Conservation (phyloP, 2,797 vertebrate genomes). For the Acrossocheilus fasciatus region DNA sequence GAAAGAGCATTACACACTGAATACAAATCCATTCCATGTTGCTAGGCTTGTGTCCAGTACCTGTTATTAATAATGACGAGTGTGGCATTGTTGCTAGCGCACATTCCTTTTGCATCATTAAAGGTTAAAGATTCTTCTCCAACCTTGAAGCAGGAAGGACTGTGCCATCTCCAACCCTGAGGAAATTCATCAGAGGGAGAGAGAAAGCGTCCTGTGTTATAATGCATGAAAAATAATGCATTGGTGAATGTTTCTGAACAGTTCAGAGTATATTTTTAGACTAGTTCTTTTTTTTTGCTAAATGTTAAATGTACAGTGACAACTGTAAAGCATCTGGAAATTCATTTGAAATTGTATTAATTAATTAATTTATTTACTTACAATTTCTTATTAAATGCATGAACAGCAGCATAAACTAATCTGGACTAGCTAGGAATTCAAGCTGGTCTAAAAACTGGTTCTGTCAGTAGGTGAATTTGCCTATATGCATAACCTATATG, state of each 20-base stretch:
- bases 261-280: background rate
- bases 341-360: background rate
- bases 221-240: background rate
- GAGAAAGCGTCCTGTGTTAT: background rate
- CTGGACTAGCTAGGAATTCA: background rate
- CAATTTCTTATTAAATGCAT: background rate
- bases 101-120: constrained; percentile 84
- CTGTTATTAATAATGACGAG: constrained; percentile 92
- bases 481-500: background rate
- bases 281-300: background rate
- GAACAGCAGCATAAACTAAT: background rate
- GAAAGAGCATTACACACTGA: background rate
- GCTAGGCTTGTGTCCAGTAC: constrained; percentile 68
- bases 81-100: constrained; percentile 79
- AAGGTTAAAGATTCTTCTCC: constrained; percentile 87
- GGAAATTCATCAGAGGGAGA: constrained; percentile 33
- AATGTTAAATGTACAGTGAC: too few species aligned
- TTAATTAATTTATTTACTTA: background rate
- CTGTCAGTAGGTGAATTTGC: background rate
- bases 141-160: constrained; percentile 93
- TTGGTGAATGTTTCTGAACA: background rate
- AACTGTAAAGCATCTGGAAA: background rate
- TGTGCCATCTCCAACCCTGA: constrained; percentile 98
- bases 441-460: background rate
- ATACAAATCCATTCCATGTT: background rate